phyloP scores from a whole-genome alignment of 2,888 invertebrate genomes.

The Caprella mutica region DNA sequence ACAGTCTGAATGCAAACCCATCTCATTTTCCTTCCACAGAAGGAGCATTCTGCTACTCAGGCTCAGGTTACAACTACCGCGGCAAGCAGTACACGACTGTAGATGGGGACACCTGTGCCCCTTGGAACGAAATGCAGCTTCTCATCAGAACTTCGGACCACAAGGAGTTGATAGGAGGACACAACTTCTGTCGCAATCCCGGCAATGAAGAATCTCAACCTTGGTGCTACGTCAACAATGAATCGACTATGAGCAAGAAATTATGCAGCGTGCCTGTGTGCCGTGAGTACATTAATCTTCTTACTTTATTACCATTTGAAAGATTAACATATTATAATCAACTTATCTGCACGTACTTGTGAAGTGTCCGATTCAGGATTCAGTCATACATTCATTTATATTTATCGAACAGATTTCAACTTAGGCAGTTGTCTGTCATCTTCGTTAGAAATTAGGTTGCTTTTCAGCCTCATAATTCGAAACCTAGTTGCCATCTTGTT shows the following conservation, averaged over 20 bases:
- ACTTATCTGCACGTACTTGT: no score
- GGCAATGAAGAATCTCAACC: slow-evolving; percentile 66
- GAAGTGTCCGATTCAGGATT: no score
- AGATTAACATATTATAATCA: no score
- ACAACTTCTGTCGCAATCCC: slow-evolving; percentile 84
- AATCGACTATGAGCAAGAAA: slow-evolving; percentile 46
- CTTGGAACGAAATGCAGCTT: slow-evolving; percentile 68
- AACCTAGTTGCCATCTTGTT: no score
- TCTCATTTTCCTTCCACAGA: slow-evolving; percentile 1
- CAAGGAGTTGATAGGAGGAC: slow-evolving; percentile 68
- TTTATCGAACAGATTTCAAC: no score
- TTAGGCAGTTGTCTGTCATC: no score
- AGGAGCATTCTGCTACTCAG: slow-evolving; percentile 60
- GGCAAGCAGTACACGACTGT: slow-evolving; percentile 52
- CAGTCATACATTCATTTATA: no score
- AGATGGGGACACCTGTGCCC: slow-evolving; percentile 56
- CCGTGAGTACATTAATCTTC: slow-evolving; percentile 45
- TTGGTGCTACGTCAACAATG: slow-evolving; percentile 61
- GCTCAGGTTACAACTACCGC: slow-evolving; percentile 68
- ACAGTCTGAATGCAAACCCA: no score
- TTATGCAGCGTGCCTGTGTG: slow-evolving; percentile 79
- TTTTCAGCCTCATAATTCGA: no score
- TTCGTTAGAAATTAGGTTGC: no score
- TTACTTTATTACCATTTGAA: neutral
- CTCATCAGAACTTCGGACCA: slow-evolving; percentile 57